phyloP scores from a whole-genome alignment of 1,140 invertebrate genomes.

The Caligus rogercresseyi region DNA sequence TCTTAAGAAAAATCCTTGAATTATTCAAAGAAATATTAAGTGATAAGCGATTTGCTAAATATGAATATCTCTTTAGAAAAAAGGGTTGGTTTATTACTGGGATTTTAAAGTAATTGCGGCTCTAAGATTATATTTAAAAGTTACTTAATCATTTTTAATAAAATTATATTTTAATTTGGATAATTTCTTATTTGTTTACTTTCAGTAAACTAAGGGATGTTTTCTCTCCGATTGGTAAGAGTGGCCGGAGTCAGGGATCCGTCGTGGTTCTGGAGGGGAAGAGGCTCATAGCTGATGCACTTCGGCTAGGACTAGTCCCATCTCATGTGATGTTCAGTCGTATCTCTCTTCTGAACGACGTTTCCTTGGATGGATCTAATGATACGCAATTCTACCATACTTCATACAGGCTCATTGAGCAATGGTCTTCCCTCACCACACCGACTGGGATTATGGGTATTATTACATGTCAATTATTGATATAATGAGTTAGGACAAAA shows the following conservation, averaged over 20 bases:
- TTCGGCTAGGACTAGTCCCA: neutral
- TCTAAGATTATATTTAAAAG: too few relatives aligned
- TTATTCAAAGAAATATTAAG: too few relatives aligned
- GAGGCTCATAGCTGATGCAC: neutral
- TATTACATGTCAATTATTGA: too few relatives aligned
- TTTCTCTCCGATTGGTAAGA: neutral
- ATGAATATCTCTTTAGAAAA: too few relatives aligned
- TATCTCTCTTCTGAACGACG: neutral
- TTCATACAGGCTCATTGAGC: neutral
- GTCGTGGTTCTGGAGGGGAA: neutral
- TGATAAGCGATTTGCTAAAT: too few relatives aligned
- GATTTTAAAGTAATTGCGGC: too few relatives aligned
- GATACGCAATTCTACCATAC: neutral
- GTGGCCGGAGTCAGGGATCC: neutral
- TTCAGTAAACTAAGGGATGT: too few relatives aligned
- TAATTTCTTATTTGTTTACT: too few relatives aligned
- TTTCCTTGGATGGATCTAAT: neutral
- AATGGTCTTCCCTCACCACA: neutral
- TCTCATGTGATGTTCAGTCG: neutral
- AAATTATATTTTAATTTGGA: too few relatives aligned
- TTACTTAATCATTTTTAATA: neutral
- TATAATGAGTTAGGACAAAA: too few relatives aligned
- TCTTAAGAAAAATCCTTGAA: too few relatives aligned
- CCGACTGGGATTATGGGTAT: neutral
- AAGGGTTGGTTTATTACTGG: too few relatives aligned